Percentiles rank a stretch among this genome's conserved stretches.
Evolutionary conservation across 2,797 vertebrate genomes (phyloP).

Genomic region (Megaceryle alcyon): DNA sequence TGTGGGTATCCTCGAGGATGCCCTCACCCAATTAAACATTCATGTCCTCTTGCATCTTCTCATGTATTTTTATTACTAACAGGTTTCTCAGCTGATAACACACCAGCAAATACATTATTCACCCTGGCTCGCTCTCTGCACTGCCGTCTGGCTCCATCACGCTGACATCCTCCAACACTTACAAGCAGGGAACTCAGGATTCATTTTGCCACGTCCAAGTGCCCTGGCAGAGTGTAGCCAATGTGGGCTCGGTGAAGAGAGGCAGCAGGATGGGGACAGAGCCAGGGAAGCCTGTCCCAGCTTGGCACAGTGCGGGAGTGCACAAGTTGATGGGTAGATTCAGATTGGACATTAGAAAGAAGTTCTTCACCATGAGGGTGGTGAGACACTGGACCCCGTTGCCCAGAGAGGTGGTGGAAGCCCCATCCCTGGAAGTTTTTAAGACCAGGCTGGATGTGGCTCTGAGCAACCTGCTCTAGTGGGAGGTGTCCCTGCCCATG

Average conservation of each 20-base stretch:
- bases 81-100: constrained; percentile 62
- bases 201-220: background rate
- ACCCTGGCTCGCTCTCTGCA: constrained; percentile 8
- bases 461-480: too few relatives aligned
- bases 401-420: too few relatives aligned
- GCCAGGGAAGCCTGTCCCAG: background rate
- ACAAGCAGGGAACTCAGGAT: background rate
- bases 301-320: rapidly evolving
- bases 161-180: background rate
- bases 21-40: constrained; percentile 46
- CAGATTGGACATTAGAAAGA: too few relatives aligned
- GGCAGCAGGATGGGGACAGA: background rate
- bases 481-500: too few relatives aligned
- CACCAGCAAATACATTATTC: constrained; percentile 54
- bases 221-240: background rate
- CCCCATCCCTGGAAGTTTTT: too few relatives aligned
- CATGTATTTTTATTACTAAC: constrained; percentile 54
- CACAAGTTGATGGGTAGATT: too few relatives aligned
- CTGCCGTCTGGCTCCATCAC: constrained; percentile 17
- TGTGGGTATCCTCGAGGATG: background rate
- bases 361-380: too few relatives aligned
- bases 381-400: too few relatives aligned
- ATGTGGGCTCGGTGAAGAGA: background rate
- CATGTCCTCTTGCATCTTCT: constrained; percentile 42
- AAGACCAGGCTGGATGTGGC: too few relatives aligned